phyloP scores from a whole-genome alignment of 2,797 vertebrate species.

The Dryobates pubescens region DNA sequence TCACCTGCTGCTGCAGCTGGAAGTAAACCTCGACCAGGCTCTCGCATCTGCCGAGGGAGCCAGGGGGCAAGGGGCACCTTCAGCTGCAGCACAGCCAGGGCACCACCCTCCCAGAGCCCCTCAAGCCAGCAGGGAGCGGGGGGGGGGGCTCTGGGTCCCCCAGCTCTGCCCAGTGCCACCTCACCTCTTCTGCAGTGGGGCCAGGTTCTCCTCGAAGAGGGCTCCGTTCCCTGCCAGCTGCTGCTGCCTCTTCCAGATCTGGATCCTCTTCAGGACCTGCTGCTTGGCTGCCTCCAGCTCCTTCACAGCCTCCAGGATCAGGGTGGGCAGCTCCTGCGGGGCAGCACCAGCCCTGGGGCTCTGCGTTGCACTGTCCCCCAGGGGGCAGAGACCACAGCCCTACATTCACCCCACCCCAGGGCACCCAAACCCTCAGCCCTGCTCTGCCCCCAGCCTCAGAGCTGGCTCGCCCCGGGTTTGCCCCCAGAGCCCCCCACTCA shows the following conservation, averaged over 20 bases:
- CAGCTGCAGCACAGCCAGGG: not conserved
- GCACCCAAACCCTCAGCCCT: not conserved
- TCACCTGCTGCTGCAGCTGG: conserved; percentile 88
- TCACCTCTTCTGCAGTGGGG: conserved; percentile 78
- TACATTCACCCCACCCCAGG: not conserved
- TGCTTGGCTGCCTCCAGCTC: conserved; percentile 83
- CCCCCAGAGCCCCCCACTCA: not conserved
- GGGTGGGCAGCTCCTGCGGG: conserved; percentile 78
- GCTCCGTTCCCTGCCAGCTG: conserved; percentile 87
- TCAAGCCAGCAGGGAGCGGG: accelerated
- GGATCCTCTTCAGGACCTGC: conserved; percentile 83
- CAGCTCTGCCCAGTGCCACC: conserved; percentile 74
- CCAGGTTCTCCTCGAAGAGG: conserved; percentile 84
- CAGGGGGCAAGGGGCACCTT: accelerated
- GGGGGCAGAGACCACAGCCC: not conserved
- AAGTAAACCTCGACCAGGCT: conserved; percentile 83
- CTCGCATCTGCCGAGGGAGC: conserved; percentile 68
- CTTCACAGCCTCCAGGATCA: conserved; percentile 81
- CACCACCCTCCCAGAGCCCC: not conserved
- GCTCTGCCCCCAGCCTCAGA: too few relatives aligned
- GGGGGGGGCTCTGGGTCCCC: not conserved
- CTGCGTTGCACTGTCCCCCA: accelerated
- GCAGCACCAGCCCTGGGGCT: not conserved
- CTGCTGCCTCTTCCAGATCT: conserved; percentile 90
- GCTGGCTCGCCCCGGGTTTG: not conserved